Conservation (phyloP, 1,140 invertebrate genomes). For the Orchestia grillus region DNA sequence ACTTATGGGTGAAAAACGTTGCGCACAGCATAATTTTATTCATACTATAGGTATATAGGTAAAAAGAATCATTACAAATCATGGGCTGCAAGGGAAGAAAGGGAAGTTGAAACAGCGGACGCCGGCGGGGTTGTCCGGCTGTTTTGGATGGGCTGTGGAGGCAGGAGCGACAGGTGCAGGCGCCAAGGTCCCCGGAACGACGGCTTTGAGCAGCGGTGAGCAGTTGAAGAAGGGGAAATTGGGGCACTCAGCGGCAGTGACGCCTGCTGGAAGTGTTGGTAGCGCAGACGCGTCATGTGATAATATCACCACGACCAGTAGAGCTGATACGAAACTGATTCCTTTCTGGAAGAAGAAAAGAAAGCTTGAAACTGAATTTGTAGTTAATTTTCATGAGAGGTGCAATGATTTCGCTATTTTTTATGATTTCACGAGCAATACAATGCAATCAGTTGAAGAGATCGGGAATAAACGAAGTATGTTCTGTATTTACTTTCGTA, state of each 20-base stretch:
- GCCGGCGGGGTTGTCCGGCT: constrained; percentile 23
- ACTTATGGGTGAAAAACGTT: too few species aligned
- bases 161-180: constrained; percentile 7
- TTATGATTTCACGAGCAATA: neutral
- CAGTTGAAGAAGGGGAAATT: constrained; percentile 43
- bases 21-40: too few species aligned
- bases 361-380: neutral
- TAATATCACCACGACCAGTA: neutral
- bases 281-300: neutral
- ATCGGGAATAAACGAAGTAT: neutral
- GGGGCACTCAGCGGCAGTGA: constrained; percentile 17
- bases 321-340: neutral
- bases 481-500: neutral
- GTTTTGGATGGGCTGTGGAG: neutral
- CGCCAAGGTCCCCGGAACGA: neutral
- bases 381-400: neutral
- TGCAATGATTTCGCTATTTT: neutral
- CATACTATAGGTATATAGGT: too few species aligned
- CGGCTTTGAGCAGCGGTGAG: constrained; percentile 20
- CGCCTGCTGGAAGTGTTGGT: neutral
- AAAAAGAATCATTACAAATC: too few species aligned
- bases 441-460: neutral
- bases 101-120: constrained; percentile 47
- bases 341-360: neutral
- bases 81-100: constrained; percentile 42